These are phyloP conservation scores for Dendrocincla fuliginosa DNA, from an alignment of 2,797 vertebrate genomes.

Conservation along the genomic window DNA sequence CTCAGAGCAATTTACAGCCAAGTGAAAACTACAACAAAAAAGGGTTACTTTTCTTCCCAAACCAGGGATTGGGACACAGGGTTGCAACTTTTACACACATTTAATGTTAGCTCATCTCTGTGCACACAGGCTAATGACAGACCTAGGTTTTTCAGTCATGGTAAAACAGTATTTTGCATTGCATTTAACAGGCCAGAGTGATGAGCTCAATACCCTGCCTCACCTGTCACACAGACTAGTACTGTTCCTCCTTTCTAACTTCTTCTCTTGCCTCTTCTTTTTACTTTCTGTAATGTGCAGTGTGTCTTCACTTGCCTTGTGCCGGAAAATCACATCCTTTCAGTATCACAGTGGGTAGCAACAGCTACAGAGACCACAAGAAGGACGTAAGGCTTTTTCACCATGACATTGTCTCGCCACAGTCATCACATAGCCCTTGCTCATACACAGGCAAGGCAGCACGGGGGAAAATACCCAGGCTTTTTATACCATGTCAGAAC, in stretches of 20 bases:
- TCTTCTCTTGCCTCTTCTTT: not conserved
- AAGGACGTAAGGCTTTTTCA: not conserved
- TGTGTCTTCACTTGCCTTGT: not conserved
- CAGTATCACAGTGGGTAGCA: not conserved
- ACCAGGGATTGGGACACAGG: not conserved
- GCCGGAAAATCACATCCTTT: not conserved
- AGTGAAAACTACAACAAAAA: not conserved
- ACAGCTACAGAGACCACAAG: not conserved
- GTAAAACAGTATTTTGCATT: conserved; percentile 6
- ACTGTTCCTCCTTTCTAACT: not conserved
- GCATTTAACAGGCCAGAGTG: not conserved
- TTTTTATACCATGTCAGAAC: not conserved
- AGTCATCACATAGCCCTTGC: not conserved
- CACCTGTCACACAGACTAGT: not conserved
- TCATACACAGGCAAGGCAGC: not conserved
- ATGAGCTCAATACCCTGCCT: not conserved
- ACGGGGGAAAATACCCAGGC: not conserved
- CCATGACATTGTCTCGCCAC: not conserved
- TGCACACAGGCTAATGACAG: not conserved
- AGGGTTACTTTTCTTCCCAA: not conserved
- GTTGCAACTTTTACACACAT: not conserved
- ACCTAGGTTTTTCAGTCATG: not conserved
- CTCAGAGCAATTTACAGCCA: not conserved
- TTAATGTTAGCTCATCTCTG: not conserved
- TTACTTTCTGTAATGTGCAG: fast-evolving